Base-by-base conservation (phyloP, 2,888 invertebrate species). In the Maniola hyperantus region DNA sequence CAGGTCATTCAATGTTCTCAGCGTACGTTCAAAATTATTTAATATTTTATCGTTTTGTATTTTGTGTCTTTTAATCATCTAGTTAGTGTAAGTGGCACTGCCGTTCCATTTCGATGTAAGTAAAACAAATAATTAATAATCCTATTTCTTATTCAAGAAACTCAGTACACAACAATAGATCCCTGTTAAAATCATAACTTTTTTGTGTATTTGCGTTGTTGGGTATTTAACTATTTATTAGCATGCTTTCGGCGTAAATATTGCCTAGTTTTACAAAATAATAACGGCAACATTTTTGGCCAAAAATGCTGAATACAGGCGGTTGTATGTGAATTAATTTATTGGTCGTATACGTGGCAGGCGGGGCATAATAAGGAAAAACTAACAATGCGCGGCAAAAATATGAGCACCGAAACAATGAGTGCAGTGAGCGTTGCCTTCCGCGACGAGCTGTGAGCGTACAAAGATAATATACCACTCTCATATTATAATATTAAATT, bases 341-440 rank as follows among this genome's bases (percentile, higher is more conserved):
- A 74, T 72, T 70, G 68, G 68, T 53, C 70, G 70, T 71, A 70
- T 71, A 72, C 67, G 71, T 67, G 70, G 61, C 53, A 65, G 61
- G 63, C 65, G 59, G 64, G 51, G 53, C 48, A 71, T 71, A 70
- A 72, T 71, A 69, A 72, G 73, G 71, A 72, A 72, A 72, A 73
- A 72, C 72, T 71, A 72, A 73, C 72, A 73, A 71, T 69, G 73
- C 70, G 55, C 66, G 64, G 58, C 64, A 54, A 65, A 70, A 71
- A 70, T 73, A 72, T 70, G 73, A 71, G 70, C 66, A 66, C 59
- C 61, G 68, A 68, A 72, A 73, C 73, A 72, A 72, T 73, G 68
- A 64, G 61, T 64, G 67, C 67, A 63, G 62, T 63, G 63, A 57
- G 69, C 65, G 55, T 60, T 42, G 62, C 64, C 60, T 55, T 54